Base-by-base conservation (phyloP, 23 tunicate genomes). In the Oikopleura albicans region DNA sequence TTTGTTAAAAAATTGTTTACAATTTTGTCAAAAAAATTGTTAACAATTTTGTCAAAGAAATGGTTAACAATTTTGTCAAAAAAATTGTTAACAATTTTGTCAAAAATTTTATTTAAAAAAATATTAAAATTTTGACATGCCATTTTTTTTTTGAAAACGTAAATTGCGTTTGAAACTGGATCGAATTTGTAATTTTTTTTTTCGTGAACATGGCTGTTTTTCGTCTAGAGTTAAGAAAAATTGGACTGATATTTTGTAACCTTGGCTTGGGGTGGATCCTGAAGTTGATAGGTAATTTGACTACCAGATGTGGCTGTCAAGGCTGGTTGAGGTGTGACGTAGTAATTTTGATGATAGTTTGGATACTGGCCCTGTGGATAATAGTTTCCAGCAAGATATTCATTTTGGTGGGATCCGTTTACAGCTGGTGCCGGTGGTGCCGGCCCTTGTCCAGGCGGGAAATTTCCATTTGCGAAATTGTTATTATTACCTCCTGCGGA, bases 191-290 rank as follows among this genome's bases (percentile, higher is more conserved):
- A n/a, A n/a, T n/a, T n/a, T n/a, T n/a, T n/a, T n/a, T n/a, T n/a
- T n/a, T n/a, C n/a, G n/a, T n/a, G n/a, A n/a, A n/a, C n/a, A n/a
- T n/a, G n/a, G n/a, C n/a, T n/a, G n/a, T n/a, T n/a, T n/a, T n/a
- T n/a, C n/a, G n/a, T n/a, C n/a, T n/a, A n/a, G n/a, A n/a, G n/a
- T n/a, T n/a, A n/a, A n/a, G n/a, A n/a, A n/a, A 75, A 12, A 75
- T 75, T 33, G 39, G 0, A 84, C 39, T 39, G 41, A n/a, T 33
- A 1, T 66, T 4, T 29, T 83, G 37, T 66, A 91, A 91, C 97
- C n/a, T n/a, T n/a, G n/a, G n/a, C n/a, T 86, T 91, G 92, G 4
- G 97, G 97, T 2, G 97, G 97, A 76, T 92, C 97, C 41, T 92
- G 97, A n/a, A 92, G 83, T 75, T 92, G 97, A 41, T 92, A 92